Conservation (phyloP, 2,888 invertebrate species). For the Alentia gelatinosa region DNA sequence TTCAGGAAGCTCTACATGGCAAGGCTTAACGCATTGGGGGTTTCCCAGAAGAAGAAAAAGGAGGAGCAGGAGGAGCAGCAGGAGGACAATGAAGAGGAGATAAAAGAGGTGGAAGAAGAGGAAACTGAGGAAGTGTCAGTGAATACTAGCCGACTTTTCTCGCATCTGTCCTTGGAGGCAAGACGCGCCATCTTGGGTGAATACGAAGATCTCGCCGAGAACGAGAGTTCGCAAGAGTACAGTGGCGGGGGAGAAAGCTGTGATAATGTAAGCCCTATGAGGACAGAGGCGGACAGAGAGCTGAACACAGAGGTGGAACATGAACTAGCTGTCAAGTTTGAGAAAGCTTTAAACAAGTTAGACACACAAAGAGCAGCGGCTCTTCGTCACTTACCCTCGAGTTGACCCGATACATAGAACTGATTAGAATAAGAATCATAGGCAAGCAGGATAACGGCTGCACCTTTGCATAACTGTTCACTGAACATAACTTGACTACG, state of each 20-base stretch:
- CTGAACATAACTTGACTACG: too few relatives aligned
- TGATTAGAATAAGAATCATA: too few relatives aligned
- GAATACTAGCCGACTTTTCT: neutral
- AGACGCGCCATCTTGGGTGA: neutral
- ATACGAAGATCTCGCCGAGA: neutral
- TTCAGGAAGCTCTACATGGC: neutral
- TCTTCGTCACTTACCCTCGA: neutral
- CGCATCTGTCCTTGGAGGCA: neutral
- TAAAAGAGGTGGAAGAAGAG: too few relatives aligned
- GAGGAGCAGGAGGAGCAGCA: neutral
- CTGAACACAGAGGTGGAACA: neutral
- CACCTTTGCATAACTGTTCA: too few relatives aligned
- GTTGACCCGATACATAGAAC: neutral
- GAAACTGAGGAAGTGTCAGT: neutral
- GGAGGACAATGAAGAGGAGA: neutral
- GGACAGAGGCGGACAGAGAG: neutral
- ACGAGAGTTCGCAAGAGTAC: neutral
- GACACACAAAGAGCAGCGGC: neutral
- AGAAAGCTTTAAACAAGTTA: neutral
- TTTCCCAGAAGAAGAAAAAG: neutral
- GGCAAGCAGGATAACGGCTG: too few relatives aligned
- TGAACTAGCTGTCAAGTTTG: neutral
- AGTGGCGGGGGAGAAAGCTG: neutral
- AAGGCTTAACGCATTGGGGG: neutral
- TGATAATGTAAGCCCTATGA: neutral